phyloP scores from a whole-genome alignment of 2,113 vertebrate genomes.

The Syngnathoides biaculeatus region DNA sequence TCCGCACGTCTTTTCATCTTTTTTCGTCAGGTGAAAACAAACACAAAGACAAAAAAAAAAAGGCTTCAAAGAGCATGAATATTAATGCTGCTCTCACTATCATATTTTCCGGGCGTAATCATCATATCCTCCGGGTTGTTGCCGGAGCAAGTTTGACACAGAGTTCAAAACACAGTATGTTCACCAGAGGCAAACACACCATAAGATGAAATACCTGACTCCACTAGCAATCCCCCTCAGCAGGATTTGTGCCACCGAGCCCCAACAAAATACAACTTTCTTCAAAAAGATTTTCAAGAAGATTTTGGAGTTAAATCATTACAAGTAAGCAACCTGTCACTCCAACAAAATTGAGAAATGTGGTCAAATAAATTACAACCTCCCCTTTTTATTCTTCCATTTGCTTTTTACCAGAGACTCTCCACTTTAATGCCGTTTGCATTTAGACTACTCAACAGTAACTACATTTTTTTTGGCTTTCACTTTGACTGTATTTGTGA shows the following conservation, averaged over 20 bases:
- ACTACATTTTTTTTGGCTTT: not conserved
- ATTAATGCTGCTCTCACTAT: slow-evolving; percentile 59
- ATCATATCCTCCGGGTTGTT: slow-evolving; percentile 68
- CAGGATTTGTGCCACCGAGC: slow-evolving; percentile 40
- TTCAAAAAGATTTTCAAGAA: slow-evolving; percentile 25
- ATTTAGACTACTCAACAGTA: too few relatives aligned
- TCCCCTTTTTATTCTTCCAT: not conserved
- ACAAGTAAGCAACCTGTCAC: not conserved
- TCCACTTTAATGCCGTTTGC: too few relatives aligned
- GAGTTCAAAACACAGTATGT: slow-evolving; percentile 65
- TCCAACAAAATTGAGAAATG: not conserved
- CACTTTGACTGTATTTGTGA: not conserved
- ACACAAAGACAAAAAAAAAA: slow-evolving; percentile 70
- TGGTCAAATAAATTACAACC: not conserved
- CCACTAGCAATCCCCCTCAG: slow-evolving; percentile 34
- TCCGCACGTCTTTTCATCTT: slow-evolving; percentile 98
- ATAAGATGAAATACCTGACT: slow-evolving; percentile 66
- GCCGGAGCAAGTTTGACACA: slow-evolving; percentile 52
- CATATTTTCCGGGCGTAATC: slow-evolving; percentile 60
- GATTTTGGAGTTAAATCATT: slow-evolving; percentile 6
- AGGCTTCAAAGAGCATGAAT: slow-evolving; percentile 72
- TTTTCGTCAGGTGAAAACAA: slow-evolving; percentile 73
- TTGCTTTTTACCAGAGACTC: not conserved
- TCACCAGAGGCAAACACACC: slow-evolving; percentile 50
- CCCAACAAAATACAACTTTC: slow-evolving; percentile 32